Evolutionary conservation across 2,797 vertebrate genomes (phyloP), one percentile per base, ranked within the genome.

Genomic region (Esox lucius): DNA sequence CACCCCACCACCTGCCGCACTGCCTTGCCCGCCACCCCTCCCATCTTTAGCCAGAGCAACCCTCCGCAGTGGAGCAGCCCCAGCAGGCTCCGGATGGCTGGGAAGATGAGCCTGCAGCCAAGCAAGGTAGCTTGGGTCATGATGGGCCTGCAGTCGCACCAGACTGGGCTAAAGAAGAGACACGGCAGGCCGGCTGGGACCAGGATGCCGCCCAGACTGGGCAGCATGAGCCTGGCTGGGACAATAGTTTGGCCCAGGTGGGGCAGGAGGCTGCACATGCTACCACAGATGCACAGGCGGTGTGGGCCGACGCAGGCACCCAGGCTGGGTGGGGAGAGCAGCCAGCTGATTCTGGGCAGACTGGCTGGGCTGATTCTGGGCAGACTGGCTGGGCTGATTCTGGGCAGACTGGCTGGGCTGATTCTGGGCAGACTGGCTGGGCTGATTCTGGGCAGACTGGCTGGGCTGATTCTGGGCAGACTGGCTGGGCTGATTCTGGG

Each of bases 141-240:
- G 6, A 68, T 0, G 82, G 68, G 17, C 1, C 61, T 0, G 59
- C 42, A 8, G 8, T n/a, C 68, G 46, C 13, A 66, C 35, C 71
- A 1, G 28, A 46, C 72, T 80, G 76, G 76, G 72, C 68, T 31
- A 39, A 5, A 2, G 46, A 74, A 0, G 49, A 24, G 1, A 73
- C 68, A 1, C 73, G 59, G 0, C 48, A 28, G 0, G 33, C 75
- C 79, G 78, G 11, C 79, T 89, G 90, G 89, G 81, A 85, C 0
- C 73, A 85, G 0, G 73, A 64, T 0, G 76, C 12, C 13, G 68
- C 68, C 75, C 42, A 16, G 26, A 76, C 46, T 53, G 85, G 11
- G 19, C 86, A 85, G 79, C 51, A 48, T n/a, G 49, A 33, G 48
- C 82, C 82, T 19, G 78, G n/a, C 73, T 88, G 91, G 90, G 89